phyloP scores from a whole-genome alignment of 2,113 vertebrate species.

The Eleginops maclovinus region DNA sequence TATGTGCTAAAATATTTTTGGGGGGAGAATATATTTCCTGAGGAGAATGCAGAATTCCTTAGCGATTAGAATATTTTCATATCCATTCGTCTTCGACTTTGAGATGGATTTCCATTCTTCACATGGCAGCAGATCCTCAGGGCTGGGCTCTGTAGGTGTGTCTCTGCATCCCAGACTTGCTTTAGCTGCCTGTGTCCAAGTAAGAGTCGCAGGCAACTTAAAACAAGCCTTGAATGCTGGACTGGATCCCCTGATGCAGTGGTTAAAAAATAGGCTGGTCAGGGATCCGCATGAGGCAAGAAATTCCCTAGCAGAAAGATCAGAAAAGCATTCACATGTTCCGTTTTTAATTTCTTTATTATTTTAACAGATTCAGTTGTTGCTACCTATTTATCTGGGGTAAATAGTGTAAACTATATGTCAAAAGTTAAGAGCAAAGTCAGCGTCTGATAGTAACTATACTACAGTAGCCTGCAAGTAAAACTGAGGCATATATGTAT shows the following conservation, averaged over 20 bases:
- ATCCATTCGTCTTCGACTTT: background rate
- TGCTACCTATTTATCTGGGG: background rate
- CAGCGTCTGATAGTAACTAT: background rate
- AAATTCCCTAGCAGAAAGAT: slow-evolving; percentile 4
- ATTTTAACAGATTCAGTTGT: background rate
- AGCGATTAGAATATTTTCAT: background rate
- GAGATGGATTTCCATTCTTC: background rate
- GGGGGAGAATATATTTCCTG: too few species aligned
- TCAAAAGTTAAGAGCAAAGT: background rate
- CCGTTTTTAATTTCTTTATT: background rate
- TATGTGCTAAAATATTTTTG: background rate
- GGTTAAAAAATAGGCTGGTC: background rate
- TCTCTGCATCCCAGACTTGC: slow-evolving; percentile 91
- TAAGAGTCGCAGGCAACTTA: slow-evolving; percentile 92
- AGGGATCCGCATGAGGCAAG: background rate
- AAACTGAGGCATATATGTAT: background rate
- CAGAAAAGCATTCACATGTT: background rate
- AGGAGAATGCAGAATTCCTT: background rate
- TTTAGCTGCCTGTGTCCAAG: slow-evolving; percentile 95
- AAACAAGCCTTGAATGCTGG: slow-evolving; percentile 91
- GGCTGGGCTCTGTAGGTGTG: slow-evolving; percentile 15
- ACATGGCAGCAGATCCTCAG: background rate
- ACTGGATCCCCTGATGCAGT: slow-evolving; percentile 28
- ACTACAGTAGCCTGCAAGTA: background rate
- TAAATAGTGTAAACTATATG: background rate